phyloP scores from a whole-genome alignment of 2,113 vertebrate species.

The Cinclus mexicanus region DNA sequence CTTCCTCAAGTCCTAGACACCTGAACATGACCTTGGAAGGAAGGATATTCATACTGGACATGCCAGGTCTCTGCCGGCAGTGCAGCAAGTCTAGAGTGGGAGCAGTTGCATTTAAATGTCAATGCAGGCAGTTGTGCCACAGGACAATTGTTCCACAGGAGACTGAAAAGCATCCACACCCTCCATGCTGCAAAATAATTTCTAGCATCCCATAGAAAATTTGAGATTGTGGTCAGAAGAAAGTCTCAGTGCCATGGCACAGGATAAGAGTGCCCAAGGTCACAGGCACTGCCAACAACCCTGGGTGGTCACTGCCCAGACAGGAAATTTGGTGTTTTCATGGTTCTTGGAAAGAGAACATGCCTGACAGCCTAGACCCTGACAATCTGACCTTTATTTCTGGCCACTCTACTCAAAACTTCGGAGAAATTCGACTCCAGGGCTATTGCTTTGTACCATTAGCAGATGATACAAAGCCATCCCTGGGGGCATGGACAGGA shows the following conservation, averaged over 20 bases:
- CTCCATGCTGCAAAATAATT: not conserved
- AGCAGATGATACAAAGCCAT: not conserved
- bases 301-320: not conserved
- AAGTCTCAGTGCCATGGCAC: not conserved
- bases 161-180: not conserved
- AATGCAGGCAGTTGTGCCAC: accelerated
- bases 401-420: not conserved
- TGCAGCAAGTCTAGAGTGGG: not conserved
- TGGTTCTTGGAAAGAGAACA: not conserved
- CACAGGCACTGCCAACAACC: not conserved
- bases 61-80: not conserved
- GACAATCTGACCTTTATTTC: not conserved
- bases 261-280: not conserved
- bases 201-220: not conserved
- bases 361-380: not conserved
- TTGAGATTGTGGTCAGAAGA: not conserved
- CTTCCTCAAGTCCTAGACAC: not conserved
- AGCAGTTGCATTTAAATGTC: not conserved
- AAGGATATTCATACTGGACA: not conserved
- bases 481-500: not conserved
- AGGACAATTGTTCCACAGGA: not conserved
- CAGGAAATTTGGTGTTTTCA: not conserved
- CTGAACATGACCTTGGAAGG: not conserved
- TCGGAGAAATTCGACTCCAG: accelerated
- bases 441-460: not conserved